These are phyloP conservation scores for Monochamus saltuarius DNA, from an alignment of 1,140 invertebrate genomes.

Conservation along the genomic window DNA sequence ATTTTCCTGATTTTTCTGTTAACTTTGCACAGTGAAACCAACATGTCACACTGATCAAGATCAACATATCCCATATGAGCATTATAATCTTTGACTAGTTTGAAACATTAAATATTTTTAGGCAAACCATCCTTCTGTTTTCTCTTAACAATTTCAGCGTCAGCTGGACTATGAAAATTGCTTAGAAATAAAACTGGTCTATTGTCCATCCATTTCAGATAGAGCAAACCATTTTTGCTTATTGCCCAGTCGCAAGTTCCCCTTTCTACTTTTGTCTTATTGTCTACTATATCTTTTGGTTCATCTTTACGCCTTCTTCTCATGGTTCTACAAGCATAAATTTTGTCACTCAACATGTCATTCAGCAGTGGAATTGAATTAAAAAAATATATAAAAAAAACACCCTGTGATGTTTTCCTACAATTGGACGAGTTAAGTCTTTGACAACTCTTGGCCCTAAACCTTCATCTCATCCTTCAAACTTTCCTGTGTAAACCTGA, in stretches of 20 bases:
- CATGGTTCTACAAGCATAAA: conserved; percentile 46
- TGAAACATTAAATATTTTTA: conserved; percentile 19
- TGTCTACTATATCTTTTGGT: conserved; percentile 38
- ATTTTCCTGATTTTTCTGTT: not conserved
- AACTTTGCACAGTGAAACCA: too few species aligned
- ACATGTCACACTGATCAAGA: conserved; percentile 49
- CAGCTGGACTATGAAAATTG: conserved; percentile 13
- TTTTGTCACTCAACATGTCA: conserved; percentile 38
- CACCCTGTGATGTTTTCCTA: conserved; percentile 41
- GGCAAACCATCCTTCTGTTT: conserved; percentile 19
- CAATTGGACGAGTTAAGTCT: conserved; percentile 38
- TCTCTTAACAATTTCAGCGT: conserved; percentile 10
- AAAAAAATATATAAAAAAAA: conserved; percentile 48
- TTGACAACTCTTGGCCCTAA: conserved; percentile 45
- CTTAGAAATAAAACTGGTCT: conserved; percentile 9
- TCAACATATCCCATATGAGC: conserved; percentile 50
- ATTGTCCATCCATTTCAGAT: conserved; percentile 17
- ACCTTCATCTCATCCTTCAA: conserved; percentile 27
- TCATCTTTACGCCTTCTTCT: conserved; percentile 37
- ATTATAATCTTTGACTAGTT: conserved; percentile 48
- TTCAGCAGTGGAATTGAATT: conserved; percentile 40
- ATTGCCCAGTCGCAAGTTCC: conserved; percentile 31
- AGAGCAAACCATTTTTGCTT: conserved; percentile 24
- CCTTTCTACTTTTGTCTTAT: conserved; percentile 37
- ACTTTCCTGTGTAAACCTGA: conserved; percentile 24